Evolutionary conservation across 2,797 vertebrate genomes (phyloP).

Genomic region (Anguilla megastoma): DNA sequence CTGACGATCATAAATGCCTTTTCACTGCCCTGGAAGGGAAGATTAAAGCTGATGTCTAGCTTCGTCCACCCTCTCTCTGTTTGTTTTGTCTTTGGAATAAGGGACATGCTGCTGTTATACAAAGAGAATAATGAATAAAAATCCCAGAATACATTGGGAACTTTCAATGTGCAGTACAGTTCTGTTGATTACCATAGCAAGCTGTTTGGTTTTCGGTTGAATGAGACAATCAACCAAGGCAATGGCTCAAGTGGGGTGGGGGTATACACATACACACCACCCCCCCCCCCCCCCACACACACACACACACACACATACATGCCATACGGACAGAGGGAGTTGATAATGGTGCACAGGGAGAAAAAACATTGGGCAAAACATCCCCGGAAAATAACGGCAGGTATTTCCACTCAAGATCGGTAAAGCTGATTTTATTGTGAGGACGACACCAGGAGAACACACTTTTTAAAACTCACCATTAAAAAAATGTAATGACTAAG

Average conservation of each 20-base stretch:
- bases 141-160: slow-evolving; percentile 9
- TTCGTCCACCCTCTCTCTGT: not conserved
- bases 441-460: slow-evolving; percentile 17
- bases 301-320: too few relatives aligned
- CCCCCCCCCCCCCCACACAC: too few relatives aligned
- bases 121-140: slow-evolving; percentile 11
- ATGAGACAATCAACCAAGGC: not conserved
- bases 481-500: slow-evolving; percentile 25
- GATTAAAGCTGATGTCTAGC: not conserved
- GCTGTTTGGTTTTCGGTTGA: not conserved
- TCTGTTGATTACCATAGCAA: not conserved
- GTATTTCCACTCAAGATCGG: not conserved
- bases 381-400: not conserved
- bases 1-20: not conserved
- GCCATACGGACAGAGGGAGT: not conserved
- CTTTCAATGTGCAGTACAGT: not conserved
- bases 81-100: not conserved
- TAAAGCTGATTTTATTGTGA: slow-evolving; percentile 33
- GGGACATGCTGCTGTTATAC: slow-evolving; percentile 29
- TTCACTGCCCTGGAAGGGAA: not conserved
- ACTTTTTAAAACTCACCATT: slow-evolving; percentile 31
- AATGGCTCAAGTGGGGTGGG: slow-evolving; percentile 6
- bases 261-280: not conserved
- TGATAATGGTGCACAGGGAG: not conserved
- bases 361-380: too few relatives aligned